Evolutionary conservation across 1,140 invertebrate genomes (phyloP).

Genomic region (Aphis craccivora): DNA sequence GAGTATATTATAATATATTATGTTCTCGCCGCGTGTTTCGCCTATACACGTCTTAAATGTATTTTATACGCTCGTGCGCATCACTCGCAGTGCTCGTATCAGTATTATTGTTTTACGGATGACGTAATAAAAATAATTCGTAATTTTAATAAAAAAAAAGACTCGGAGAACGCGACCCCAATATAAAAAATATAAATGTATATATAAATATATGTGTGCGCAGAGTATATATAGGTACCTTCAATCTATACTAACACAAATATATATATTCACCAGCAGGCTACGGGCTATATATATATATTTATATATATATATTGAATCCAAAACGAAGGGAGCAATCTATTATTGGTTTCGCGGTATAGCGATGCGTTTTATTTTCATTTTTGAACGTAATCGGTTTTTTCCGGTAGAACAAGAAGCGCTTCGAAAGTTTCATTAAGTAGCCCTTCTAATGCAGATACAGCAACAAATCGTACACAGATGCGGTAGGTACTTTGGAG

Average conservation of each 20-base stretch:
- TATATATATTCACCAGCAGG: too few species aligned
- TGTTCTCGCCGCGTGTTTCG: neutral
- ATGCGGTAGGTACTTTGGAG: neutral
- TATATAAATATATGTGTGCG: neutral
- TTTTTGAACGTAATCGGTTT: slow-evolving; percentile 16
- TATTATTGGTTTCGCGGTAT: neutral
- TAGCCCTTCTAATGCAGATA: slow-evolving; percentile 13
- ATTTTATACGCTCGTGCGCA: neutral
- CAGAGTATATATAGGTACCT: too few species aligned
- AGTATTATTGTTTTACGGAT: neutral
- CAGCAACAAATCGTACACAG: neutral
- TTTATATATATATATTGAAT: neutral
- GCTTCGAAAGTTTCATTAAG: neutral
- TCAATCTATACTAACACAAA: too few species aligned
- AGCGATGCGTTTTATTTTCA: neutral
- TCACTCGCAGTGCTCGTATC: neutral
- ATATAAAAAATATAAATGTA: neutral
- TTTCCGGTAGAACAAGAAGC: neutral
- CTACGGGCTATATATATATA: neutral
- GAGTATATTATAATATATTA: neutral
- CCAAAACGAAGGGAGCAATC: neutral
- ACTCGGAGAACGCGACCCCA: neutral
- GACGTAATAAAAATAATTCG: slow-evolving; percentile 11
- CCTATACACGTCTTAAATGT: neutral
- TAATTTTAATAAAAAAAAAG: slow-evolving; percentile 16